Base-by-base conservation (phyloP, 2,797 vertebrate genomes). In the Galagoides demidoff region DNA sequence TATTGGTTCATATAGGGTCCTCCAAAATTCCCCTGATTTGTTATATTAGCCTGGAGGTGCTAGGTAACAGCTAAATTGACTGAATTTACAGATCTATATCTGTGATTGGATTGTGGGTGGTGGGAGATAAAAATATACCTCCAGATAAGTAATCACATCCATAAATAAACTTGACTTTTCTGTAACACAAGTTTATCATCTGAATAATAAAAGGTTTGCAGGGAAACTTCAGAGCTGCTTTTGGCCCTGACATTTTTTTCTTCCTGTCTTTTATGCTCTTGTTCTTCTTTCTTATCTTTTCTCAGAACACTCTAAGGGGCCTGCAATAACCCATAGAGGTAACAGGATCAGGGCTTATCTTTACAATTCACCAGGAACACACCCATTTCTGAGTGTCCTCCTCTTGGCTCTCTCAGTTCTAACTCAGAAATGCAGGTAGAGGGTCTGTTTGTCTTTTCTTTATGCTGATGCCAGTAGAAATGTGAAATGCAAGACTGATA, bases 401-500 rank as follows among this genome's bases (percentile, higher is more conserved):
- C 5, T 83, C 57, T 61, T 34, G n/a, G 11, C 43, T 79, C 29
- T 73, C 14, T 81, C 66, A 57, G 5, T n/a, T 70, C 37, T 2
- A 45, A 22, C 11, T 90, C 34, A 89, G 76, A 59, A 87, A 57
- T 23, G 37, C 19, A 88, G n/a, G 14, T 78, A 43, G 63, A 29
- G 2, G 34, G 23, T 91, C 74, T 31, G 25, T 39, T 71, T 70
- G 5, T 55, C 68, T 79, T 81, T 92, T 22, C 83, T 64, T 89
- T 79, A 43, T 68, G 77, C 95, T 95, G 92, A 96, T 27, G 49
- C 27, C 45, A 76, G 83, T 73, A 81, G 43, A 93, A 97, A 91
- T 71, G 37, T 5, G 97, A 98, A 97, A 79, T 74, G 13, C 16
- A 90, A 88, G 61, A 86, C 82, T 79, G 95, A 95, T 71, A 85